These are phyloP conservation scores for Ellobius talpinus DNA, from an alignment of 2,113 vertebrate genomes.

Conservation along the genomic window DNA sequence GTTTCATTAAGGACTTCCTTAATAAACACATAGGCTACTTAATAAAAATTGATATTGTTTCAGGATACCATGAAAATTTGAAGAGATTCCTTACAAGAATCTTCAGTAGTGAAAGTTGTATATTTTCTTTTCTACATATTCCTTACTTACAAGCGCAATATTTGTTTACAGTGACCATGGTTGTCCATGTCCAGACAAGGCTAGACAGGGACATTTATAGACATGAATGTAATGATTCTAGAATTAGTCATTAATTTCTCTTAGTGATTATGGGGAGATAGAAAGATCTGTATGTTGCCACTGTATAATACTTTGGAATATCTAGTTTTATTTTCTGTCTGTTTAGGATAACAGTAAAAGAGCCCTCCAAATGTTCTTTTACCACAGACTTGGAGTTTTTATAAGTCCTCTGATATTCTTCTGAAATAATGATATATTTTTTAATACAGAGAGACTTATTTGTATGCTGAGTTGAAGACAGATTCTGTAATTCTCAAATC, in stretches of 20 bases:
- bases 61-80: not conserved
- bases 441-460: not conserved
- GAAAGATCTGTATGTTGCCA: not conserved
- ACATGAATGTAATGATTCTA: not conserved
- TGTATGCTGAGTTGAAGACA: not conserved
- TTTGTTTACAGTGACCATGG: not conserved
- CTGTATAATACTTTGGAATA: not conserved
- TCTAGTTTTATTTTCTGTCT: slow-evolving; percentile 8
- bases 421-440: not conserved
- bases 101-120: not conserved
- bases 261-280: not conserved
- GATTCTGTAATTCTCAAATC: not conserved
- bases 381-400: not conserved
- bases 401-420: not conserved
- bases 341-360: not conserved
- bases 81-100: slow-evolving; percentile 22
- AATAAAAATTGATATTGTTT: not conserved
- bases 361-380: not conserved
- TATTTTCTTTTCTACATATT: not conserved
- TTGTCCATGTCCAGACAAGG: not conserved
- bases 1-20: not conserved
- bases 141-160: not conserved
- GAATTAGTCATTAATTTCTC: not conserved
- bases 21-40: not conserved
- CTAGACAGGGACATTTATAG: not conserved